A percentile compares a stretch with the other conserved stretches of the same genome.
These are phyloP conservation scores for Eumaeus atala DNA, from an alignment of 1,140 invertebrate species.

Conservation along the genomic window DNA sequence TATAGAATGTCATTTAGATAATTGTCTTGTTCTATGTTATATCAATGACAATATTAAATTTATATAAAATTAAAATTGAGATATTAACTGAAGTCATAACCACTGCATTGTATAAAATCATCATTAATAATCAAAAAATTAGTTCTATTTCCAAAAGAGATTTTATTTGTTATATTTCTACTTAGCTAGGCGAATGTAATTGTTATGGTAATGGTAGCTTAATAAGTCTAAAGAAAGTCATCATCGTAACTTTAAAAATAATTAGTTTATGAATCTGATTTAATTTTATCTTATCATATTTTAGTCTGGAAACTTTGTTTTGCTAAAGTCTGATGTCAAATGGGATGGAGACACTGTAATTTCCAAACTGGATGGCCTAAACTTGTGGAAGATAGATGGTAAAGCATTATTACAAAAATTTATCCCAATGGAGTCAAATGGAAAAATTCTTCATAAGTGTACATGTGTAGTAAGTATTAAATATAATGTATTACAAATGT, in stretches of 20 bases:
- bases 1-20: not conserved
- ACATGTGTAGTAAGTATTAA: constrained; percentile 80
- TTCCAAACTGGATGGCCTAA: constrained; percentile 74
- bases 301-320: constrained; percentile 81
- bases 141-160: too few relatives aligned
- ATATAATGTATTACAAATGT: constrained; percentile 3
- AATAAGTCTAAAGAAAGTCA: too few relatives aligned
- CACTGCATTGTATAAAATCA: too few relatives aligned
- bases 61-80: too few relatives aligned
- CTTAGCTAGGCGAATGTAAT: too few relatives aligned
- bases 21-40: not conserved
- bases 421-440: constrained; percentile 81
- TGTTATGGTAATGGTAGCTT: too few relatives aligned
- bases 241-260: too few relatives aligned
- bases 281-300: constrained; percentile 31
- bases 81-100: too few relatives aligned
- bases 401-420: constrained; percentile 86
- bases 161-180: too few relatives aligned
- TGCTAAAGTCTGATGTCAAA: constrained; percentile 79
- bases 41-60: not conserved
- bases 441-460: constrained; percentile 82
- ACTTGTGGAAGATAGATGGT: constrained; percentile 87
- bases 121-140: too few relatives aligned
- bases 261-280: too few relatives aligned
- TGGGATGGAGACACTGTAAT: constrained; percentile 73